A percentile compares a stretch with the other conserved stretches of the same genome.
Conservation (phyloP, 2,797 vertebrate species). For the Brachymystax lenok region DNA sequence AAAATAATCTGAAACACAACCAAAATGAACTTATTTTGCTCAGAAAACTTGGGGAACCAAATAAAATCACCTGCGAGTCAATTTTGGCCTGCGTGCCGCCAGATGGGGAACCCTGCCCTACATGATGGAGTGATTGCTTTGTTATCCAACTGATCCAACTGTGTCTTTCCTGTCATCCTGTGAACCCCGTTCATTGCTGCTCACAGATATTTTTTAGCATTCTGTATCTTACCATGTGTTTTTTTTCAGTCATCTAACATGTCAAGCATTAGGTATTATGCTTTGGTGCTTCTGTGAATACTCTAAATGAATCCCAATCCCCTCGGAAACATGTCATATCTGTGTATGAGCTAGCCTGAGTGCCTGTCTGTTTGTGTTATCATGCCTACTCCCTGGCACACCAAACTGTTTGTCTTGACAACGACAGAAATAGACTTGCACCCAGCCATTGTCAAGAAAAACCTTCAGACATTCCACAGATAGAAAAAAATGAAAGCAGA, state of each 20-base stretch:
- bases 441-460: conserved; percentile 9
- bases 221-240: background rate
- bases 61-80: too few relatives aligned
- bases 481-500: conserved; percentile 23
- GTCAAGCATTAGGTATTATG: background rate
- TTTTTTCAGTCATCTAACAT: conserved; percentile 1
- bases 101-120: too few relatives aligned
- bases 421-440: background rate
- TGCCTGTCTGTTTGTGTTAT: background rate
- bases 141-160: too few relatives aligned
- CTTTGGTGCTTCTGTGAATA: background rate
- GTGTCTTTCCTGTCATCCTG: too few relatives aligned
- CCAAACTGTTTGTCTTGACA: background rate
- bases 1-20: too few relatives aligned
- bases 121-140: too few relatives aligned
- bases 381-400: background rate
- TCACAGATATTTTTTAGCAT: too few relatives aligned
- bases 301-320: background rate
- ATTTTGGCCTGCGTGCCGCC: too few relatives aligned
- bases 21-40: too few relatives aligned
- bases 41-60: too few relatives aligned
- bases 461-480: conserved; percentile 47
- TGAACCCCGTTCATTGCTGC: too few relatives aligned
- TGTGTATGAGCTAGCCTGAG: too few relatives aligned
- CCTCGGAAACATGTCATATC: background rate